Base-by-base conservation (phyloP, 2,888 invertebrate species). In the Scrobipalpa costella region DNA sequence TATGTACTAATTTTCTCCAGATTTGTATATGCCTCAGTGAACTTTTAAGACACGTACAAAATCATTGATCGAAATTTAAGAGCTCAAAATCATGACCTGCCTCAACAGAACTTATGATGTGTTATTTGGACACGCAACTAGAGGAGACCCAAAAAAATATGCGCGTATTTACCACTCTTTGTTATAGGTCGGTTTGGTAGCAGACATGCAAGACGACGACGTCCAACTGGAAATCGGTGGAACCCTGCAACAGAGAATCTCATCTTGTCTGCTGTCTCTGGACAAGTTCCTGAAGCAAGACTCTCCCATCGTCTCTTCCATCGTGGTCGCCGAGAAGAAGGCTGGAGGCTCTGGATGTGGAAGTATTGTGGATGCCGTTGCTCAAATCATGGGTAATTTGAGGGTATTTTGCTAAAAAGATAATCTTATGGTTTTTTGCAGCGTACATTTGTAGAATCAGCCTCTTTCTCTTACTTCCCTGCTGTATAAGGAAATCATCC, bases 251-350 rank as follows among this genome's bases (percentile, higher is more conserved):
- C 98, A 98, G 81, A 93, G 94, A 70, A 96, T 98, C 74, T 93
- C 94, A 0, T 97, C 96, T 0, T 98, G 98, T 78, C 88, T 98
- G 13, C 88, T 94, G 34, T 93, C 95, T 0, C 84, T 98, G 34
- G 95, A 96, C 76, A 90, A 88, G 47, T 93, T 99, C 84, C 86
- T 99, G 63, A 93, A 93, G 66, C 94, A 95, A 67, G 94, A 95
- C 2, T 83, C 91, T 0, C 86, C 96, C 0, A 92, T 97, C 17
- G 96, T 97, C 0, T 93, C 95, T 0, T 96, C 96, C 69, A 96
- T 97, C 88, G 96, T 98, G 0, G 95, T 97, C 0, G 98, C 98
- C 0, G 96, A 97, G 79, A 97, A 97, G 87, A 92, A 93, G 69
- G 88, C 92, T 0, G 93, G 93, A 0, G 92, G 92, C 0, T 91